Conservation (phyloP, 2,888 invertebrate species). For the Napeogenes sylphis region DNA sequence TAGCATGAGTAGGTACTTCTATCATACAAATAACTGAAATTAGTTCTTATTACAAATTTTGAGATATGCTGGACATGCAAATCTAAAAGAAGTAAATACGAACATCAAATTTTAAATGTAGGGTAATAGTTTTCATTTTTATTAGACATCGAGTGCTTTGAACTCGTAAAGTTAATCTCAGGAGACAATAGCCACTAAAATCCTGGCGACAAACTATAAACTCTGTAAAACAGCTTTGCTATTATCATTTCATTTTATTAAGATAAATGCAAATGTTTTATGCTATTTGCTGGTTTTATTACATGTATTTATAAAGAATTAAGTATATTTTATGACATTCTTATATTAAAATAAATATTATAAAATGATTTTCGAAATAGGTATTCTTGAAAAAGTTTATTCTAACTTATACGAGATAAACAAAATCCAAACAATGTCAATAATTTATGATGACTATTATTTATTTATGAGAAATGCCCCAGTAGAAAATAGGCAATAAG, state of each 20-base stretch:
- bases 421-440: too few species aligned
- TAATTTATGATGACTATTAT: not conserved
- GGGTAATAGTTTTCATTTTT: not conserved
- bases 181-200: conserved; percentile 7
- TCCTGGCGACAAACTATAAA: conserved; percentile 7
- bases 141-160: conserved; percentile 3
- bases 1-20: too few species aligned
- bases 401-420: too few species aligned
- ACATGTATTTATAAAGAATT: too few species aligned
- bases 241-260: conserved; percentile 1
- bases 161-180: conserved; percentile 7
- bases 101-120: not conserved
- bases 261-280: not conserved
- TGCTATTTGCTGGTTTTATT: not conserved
- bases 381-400: too few species aligned
- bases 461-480: not conserved
- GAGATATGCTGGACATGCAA: too few species aligned
- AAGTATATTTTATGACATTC: too few species aligned
- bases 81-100: too few species aligned
- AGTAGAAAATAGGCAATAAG: not conserved
- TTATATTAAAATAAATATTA: too few species aligned
- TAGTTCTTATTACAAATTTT: too few species aligned
- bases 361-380: too few species aligned
- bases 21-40: too few species aligned
- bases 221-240: conserved; percentile 5